Percentiles rank a stretch among this genome's conserved stretches.
Conservation (phyloP, 2,113 vertebrate species). For the Rafetus swinhoei region DNA sequence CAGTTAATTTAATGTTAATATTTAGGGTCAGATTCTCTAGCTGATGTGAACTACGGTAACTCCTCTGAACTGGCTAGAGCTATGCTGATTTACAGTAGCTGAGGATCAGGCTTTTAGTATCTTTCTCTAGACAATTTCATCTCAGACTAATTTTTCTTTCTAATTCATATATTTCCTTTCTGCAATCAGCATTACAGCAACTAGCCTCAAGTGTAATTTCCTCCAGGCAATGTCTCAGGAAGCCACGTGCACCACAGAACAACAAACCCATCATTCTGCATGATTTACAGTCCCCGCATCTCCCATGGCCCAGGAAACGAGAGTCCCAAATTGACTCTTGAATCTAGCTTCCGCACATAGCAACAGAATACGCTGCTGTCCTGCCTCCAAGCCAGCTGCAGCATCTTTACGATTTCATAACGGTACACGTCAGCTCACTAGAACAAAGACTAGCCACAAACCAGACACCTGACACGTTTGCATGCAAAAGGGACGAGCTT, state of each 20-base stretch:
- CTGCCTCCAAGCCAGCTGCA: not conserved
- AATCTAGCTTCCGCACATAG: slow-evolving; percentile 1
- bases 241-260: not conserved
- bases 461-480: not conserved
- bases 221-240: not conserved
- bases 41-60: not conserved
- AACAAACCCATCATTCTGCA: slow-evolving; percentile 31
- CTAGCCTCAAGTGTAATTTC: not conserved
- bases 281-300: not conserved
- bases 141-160: not conserved
- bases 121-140: not conserved
- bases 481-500: not conserved
- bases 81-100: not conserved
- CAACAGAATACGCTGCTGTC: slow-evolving; percentile 10
- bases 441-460: not conserved
- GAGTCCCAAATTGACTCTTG: slow-evolving; percentile 23
- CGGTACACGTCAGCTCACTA: not conserved
- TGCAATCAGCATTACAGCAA: not conserved
- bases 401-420: not conserved
- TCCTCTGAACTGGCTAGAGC: not conserved
- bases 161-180: not conserved
- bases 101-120: not conserved
- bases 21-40: not conserved
- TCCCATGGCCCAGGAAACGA: slow-evolving; percentile 14
- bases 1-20: not conserved